phyloP scores from a whole-genome alignment of 2,797 vertebrate genomes.

The Hydrophis major region DNA sequence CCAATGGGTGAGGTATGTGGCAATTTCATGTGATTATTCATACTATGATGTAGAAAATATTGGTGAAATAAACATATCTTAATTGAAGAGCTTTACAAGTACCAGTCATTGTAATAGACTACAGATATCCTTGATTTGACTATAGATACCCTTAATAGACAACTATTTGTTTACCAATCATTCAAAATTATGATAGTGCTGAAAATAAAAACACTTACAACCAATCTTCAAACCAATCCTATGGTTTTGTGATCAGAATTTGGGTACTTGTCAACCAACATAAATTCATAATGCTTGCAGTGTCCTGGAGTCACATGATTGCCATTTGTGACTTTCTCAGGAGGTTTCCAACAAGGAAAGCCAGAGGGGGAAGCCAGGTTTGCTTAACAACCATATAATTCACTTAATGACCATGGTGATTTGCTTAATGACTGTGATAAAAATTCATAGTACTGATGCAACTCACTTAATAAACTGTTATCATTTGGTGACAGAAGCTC shows the following conservation, averaged over 20 bases:
- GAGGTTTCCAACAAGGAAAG: not conserved
- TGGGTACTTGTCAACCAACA: not conserved
- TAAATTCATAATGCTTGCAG: not conserved
- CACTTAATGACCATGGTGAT: not conserved
- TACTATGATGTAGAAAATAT: not conserved
- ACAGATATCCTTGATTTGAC: not conserved
- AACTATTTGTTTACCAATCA: not conserved
- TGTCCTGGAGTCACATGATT: not conserved
- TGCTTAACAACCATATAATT: not conserved
- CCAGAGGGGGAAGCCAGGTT: too few species aligned
- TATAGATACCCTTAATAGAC: not conserved
- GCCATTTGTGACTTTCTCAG: not conserved
- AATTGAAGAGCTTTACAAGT: not conserved
- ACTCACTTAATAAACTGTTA: not conserved
- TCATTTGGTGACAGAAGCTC: not conserved
- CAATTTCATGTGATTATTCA: not conserved
- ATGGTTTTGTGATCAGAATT: not conserved
- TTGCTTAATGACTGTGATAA: not conserved
- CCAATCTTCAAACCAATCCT: not conserved
- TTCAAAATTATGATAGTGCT: not conserved
- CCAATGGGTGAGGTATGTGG: conserved; percentile 17
- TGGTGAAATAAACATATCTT: not conserved
- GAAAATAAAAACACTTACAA: not conserved
- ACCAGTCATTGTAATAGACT: too few species aligned
- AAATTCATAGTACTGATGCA: not conserved